These are phyloP conservation scores for Nyctibius grandis DNA, from an alignment of 2,797 vertebrate species.

Conservation along the genomic window DNA sequence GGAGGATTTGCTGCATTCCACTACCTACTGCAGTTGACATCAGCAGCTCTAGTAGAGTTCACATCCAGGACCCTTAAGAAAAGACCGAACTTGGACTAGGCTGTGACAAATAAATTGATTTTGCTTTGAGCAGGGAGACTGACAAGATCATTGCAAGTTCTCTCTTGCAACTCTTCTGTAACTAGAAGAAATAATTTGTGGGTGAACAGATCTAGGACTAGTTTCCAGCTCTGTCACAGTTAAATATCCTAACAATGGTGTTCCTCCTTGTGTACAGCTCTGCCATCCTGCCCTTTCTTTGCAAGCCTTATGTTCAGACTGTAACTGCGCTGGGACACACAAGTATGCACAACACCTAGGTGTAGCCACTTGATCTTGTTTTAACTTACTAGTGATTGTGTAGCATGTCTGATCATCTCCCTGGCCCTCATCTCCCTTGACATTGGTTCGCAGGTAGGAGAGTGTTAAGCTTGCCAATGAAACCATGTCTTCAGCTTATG, in stretches of 20 bases:
- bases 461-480: neutral
- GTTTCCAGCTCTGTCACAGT: neutral
- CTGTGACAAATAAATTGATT: neutral
- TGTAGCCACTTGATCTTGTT: neutral
- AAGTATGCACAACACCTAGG: neutral
- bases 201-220: neutral
- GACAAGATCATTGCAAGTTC: neutral
- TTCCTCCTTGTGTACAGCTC: neutral
- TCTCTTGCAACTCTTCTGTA: neutral
- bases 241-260: neutral
- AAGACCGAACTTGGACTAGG: neutral
- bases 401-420: neutral
- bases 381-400: neutral
- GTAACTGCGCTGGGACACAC: neutral
- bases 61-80: neutral
- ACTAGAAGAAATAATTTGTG: neutral
- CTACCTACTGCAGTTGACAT: neutral
- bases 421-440: neutral
- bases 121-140: neutral
- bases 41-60: neutral
- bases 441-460: neutral
- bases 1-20: neutral
- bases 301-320: neutral
- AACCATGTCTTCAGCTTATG: neutral
- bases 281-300: neutral